Evolutionary conservation across 2,113 vertebrate genomes (phyloP).

Genomic region (Perccottus glenii): DNA sequence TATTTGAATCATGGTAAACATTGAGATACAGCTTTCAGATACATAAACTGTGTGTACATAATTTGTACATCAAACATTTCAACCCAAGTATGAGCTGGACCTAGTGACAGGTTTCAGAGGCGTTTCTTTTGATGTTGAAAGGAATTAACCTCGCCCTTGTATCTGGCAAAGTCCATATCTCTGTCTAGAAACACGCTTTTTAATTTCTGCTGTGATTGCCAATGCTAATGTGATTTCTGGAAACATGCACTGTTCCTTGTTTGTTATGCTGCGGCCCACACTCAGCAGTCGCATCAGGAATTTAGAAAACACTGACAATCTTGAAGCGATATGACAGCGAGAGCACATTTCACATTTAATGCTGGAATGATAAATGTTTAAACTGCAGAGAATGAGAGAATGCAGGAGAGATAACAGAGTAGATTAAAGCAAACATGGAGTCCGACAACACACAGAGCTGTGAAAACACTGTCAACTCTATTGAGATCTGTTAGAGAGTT

Average conservation of each 20-base stretch:
- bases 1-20: too few relatives aligned
- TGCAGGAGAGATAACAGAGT: conserved; percentile 6
- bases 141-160: conserved; percentile 24
- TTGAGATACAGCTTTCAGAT: too few relatives aligned
- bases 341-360: conserved; percentile 35
- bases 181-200: conserved; percentile 1
- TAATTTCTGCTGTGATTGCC: conserved; percentile 22
- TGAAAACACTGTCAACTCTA: conserved; percentile 22
- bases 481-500: conserved; percentile 23
- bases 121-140: neutral
- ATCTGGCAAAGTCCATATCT: conserved; percentile 15
- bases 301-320: conserved; percentile 44
- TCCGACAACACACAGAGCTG: conserved; percentile 12
- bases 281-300: conserved; percentile 63
- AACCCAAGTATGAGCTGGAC: too few relatives aligned
- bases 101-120: conserved; percentile 12
- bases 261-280: conserved; percentile 34
- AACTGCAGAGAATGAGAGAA: neutral
- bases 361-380: neutral
- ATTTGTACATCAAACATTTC: too few relatives aligned
- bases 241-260: conserved; percentile 19
- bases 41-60: too few relatives aligned
- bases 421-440: conserved; percentile 9
- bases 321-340: conserved; percentile 30
- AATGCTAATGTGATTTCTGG: conserved; percentile 8